Evolutionary conservation across 2,888 invertebrate species (phyloP), one percentile per base, ranked within the genome.

Genomic region (Megamerina dolium): DNA sequence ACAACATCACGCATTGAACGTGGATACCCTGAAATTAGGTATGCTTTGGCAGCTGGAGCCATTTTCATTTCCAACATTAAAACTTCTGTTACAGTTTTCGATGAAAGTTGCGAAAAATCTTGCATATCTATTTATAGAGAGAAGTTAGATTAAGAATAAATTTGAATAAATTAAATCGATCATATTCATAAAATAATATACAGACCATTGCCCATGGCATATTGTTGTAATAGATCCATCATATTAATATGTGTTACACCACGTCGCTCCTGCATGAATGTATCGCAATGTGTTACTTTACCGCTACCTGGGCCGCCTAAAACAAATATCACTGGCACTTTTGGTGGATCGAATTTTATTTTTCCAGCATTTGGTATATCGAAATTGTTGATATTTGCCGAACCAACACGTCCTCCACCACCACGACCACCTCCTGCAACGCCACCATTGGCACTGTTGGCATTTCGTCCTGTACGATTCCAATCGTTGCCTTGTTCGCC

Each of bases 241-340:
- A 91, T 90, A 70, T 91, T 91, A 70, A 91, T 87, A 73, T 91
- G 91, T 36, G 84, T 83, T 40, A 89, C 78, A 32, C 88, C 88
- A 45, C 83, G 81, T 56, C 85, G 81, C 73, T 91, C 90, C 73
- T 88, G 85, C 81, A 86, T 86, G 61, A 90, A 75, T 62, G 84
- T 87, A 72, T 91, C 92, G 75, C 95, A 95, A 72, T 95, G 94
- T 62, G 95, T 95, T 76, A 95, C 94, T 83, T 95, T 95, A 34
- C 95, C 95, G 73, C 92, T 92, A 58, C 94, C 95, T 53, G 95
- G 95, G 51, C 95, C 95, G 61, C 95, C 89, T 70, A 90, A 78
- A 54, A 91, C 81, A 72, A 90, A 90, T 75, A 91, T 86, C 67
- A 91, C 88, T 45, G 90, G 90, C 61, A 88, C 87, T 68, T 81